phyloP scores from a whole-genome alignment of 1,140 invertebrate genomes.

The Doryteuthis pealeii region DNA sequence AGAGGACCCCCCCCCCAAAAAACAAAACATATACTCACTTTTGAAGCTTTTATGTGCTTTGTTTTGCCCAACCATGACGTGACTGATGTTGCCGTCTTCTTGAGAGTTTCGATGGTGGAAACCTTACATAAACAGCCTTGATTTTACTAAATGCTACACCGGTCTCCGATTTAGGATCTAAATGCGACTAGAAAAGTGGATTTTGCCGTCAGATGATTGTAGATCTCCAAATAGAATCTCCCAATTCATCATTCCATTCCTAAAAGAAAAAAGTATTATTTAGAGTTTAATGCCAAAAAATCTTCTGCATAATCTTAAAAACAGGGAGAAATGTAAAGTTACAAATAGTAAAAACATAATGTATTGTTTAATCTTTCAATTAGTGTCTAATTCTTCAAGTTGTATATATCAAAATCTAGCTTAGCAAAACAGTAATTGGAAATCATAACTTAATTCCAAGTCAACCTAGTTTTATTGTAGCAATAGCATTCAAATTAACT shows the following conservation, averaged over 20 bases:
- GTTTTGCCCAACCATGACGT: conserved; percentile 33
- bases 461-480: no score
- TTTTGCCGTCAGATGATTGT: conserved; percentile 29
- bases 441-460: no score
- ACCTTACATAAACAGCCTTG: conserved; percentile 41
- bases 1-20: no score
- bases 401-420: no score
- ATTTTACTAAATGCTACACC: conserved; percentile 40
- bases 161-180: conserved; percentile 36
- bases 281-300: no score
- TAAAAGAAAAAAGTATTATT: conserved; percentile 24
- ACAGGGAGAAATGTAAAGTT: no score
- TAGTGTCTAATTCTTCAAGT: no score
- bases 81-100: conserved; percentile 20
- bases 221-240: conserved; percentile 31
- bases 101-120: conserved; percentile 28
- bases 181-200: conserved; percentile 23
- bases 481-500: no score
- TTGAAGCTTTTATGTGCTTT: conserved; percentile 25
- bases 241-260: conserved; percentile 42
- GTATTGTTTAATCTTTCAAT: no score
- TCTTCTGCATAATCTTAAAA: no score
- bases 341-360: no score
- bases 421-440: no score
- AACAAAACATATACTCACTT: conserved; percentile 24